Percentiles rank a stretch among this genome's conserved stretches.
Evolutionary conservation across 2,888 invertebrate genomes (phyloP).

Genomic region (Eugnorisma glareosa): DNA sequence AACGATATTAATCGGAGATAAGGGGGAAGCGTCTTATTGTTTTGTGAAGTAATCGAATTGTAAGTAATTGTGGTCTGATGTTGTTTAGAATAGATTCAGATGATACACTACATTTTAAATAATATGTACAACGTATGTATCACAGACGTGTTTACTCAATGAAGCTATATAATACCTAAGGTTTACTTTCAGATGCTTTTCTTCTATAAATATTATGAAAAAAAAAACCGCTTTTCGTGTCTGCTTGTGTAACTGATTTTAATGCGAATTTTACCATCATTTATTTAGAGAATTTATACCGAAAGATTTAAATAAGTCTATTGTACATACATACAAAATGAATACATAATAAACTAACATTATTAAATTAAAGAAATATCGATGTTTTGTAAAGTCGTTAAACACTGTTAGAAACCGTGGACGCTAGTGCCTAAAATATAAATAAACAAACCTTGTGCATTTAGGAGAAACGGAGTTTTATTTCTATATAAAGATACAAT

Average conservation of each 20-base stretch:
- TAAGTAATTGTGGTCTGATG: background rate
- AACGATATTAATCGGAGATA: slow-evolving; percentile 62
- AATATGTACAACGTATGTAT: background rate
- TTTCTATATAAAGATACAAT: too few relatives aligned
- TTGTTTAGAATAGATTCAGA: background rate
- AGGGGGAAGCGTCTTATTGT: slow-evolving; percentile 51
- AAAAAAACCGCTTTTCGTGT: background rate
- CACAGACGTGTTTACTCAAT: too few relatives aligned
- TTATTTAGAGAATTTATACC: background rate
- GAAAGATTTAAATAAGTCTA: background rate
- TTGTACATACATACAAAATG: background rate
- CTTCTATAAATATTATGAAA: background rate
- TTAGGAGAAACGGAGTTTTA: background rate
- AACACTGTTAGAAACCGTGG: background rate
- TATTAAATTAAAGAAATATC: background rate
- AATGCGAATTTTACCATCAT: background rate
- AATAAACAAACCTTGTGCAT: slow-evolving; percentile 12
- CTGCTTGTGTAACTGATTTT: background rate
- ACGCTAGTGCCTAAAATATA: background rate
- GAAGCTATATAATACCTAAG: too few relatives aligned
- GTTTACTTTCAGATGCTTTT: background rate
- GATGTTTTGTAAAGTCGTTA: background rate
- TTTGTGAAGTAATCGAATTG: slow-evolving; percentile 20
- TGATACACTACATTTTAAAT: background rate
- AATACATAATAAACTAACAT: background rate